Base-by-base conservation (phyloP, 2,797 vertebrate species). In the Gorsachius magnificus region DNA sequence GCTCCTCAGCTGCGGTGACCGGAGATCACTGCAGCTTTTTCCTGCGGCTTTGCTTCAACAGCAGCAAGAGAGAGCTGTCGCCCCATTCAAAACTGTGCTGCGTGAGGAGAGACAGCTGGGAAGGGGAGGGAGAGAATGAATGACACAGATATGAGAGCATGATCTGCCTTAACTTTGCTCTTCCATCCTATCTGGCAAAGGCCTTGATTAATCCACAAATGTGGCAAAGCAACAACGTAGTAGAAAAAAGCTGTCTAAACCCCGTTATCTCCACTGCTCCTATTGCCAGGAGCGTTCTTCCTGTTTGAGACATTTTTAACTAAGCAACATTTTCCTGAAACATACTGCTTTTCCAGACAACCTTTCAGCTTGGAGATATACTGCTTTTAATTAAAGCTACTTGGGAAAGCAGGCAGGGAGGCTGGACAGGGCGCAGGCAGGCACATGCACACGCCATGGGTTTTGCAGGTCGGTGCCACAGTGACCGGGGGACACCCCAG, bases 181-280 rank as follows among this genome's bases (percentile, higher is more conserved):
- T 77, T 66, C 64, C 56, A 28, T 19, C 9, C 63, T 76, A 24
- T 57, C 63, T 77, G 38, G 63, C 48, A 75, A 53, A 74, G 48
- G 60, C 38, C 60, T 68, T 45, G 51, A 87, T 58, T 81, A 87
- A 89, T 45, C 75, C 69, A 76, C 56, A 69, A 77, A 56, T 0
- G 0, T 5, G 75, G 70, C 50, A 65, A 86, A 86, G 65, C 20
- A 1, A 11, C 54, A 56, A 22, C 0, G 0, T 9, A n/a, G 87
- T 13, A 41, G 76, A 56, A 96, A 56, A 96, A 83, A 87, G 66
- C 43, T 74, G 38, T n/a, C 51, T 68, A 64, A 93, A 61, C 22
- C 29, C 24, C 2, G 2, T 69, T 58, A 76, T 53, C 70, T 41
- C 46, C 56, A 31, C 58, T 74, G 13, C 70, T 80, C n/a, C 58